phyloP scores from a whole-genome alignment of 2,888 invertebrate genomes.

The Pteria penguin region DNA sequence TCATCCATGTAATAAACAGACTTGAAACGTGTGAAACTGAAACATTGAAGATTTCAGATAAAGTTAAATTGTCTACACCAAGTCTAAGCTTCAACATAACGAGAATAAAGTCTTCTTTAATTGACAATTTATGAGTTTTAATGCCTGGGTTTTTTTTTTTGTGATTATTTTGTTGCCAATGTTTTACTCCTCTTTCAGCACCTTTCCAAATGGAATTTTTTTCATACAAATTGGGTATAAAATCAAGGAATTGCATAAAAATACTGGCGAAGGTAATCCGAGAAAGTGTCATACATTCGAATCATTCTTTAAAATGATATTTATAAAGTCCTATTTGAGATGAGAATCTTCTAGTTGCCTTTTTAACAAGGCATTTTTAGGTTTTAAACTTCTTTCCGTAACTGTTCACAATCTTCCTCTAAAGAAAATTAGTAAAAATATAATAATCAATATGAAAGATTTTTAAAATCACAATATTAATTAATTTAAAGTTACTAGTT shows the following conservation, averaged over 20 bases:
- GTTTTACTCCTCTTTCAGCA: neutral
- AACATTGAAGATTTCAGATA: slow-evolving; percentile 15
- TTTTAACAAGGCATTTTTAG: slow-evolving; percentile 12
- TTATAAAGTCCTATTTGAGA: neutral
- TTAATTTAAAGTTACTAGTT: too few species aligned
- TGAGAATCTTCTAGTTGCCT: neutral
- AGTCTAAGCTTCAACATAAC: slow-evolving; percentile 16
- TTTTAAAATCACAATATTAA: too few species aligned
- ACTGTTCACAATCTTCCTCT: neutral
- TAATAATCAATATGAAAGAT: too few species aligned
- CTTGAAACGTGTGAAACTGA: slow-evolving; percentile 5
- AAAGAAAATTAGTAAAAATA: too few species aligned
- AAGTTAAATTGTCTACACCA: slow-evolving; percentile 1
- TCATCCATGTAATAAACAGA: slow-evolving; percentile 10
- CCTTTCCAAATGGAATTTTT: slow-evolving; percentile 33
- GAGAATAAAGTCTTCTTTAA: slow-evolving; percentile 17
- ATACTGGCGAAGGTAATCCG: neutral
- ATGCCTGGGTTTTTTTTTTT: neutral
- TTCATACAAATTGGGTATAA: too few species aligned
- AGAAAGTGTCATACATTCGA: slow-evolving; percentile 4
- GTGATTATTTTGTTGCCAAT: slow-evolving; percentile 10
- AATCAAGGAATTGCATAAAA: neutral
- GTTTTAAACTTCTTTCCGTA: neutral
- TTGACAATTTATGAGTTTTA: slow-evolving; percentile 7
- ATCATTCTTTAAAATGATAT: neutral